A percentile compares a stretch with the other conserved stretches of the same genome.
These are phyloP conservation scores for Plebejus anna DNA, from an alignment of 2,888 invertebrate genomes.

Conservation along the genomic window DNA sequence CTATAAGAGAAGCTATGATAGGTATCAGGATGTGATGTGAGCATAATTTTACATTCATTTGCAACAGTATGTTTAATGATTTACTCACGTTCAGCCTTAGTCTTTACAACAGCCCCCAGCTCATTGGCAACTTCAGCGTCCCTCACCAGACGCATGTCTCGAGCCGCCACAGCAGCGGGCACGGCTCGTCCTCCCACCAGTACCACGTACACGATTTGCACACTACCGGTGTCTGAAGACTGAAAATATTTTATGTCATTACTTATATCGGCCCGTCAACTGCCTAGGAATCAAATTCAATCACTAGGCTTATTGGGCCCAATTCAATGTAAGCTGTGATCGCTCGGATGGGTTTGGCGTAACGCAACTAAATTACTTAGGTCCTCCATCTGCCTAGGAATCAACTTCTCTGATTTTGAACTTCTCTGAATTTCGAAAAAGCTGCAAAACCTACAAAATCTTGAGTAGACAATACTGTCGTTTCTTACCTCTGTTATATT, in stretches of 20 bases:
- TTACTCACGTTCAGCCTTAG: conserved; percentile 91
- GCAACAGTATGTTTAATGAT: not conserved
- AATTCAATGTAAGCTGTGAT: too few species aligned
- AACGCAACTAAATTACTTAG: too few species aligned
- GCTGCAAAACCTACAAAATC: not conserved
- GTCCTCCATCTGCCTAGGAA: too few species aligned
- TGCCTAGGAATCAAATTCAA: too few species aligned
- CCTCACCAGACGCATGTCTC: conserved; percentile 89
- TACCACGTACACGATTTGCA: conserved; percentile 89
- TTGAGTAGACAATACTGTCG: not conserved
- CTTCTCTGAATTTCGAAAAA: too few species aligned
- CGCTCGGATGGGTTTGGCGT: too few species aligned
- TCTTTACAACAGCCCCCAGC: conserved; percentile 86
- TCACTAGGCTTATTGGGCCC: too few species aligned
- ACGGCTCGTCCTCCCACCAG: conserved; percentile 89
- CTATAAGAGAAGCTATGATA: not conserved
- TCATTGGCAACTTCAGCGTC: conserved; percentile 87
- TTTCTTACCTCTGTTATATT: conserved; percentile 79
- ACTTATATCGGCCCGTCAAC: too few species aligned
- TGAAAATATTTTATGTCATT: conserved; percentile 36
- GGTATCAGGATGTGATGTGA: not conserved
- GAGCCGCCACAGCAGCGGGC: conserved; percentile 88
- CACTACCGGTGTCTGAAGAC: conserved; percentile 75
- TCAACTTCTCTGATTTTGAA: too few species aligned
- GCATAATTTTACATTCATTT: not conserved